Percentiles rank a stretch among this genome's conserved stretches.
Conservation (phyloP, 2,888 invertebrate species). For the Chydorus sphaericus region DNA sequence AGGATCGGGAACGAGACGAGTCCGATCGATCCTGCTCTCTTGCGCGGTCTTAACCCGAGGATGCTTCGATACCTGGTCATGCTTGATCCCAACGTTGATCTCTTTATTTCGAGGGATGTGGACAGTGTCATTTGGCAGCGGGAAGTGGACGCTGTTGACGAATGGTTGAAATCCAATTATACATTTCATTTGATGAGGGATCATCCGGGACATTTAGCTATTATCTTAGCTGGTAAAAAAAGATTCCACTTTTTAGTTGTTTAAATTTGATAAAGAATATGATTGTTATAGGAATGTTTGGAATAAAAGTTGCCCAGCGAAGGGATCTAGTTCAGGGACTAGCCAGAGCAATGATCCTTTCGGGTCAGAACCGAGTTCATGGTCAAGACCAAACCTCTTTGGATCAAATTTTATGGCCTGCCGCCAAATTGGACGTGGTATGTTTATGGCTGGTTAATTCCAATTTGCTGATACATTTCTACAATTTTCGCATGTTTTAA, state of each 20-base stretch:
- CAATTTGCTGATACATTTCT: background rate
- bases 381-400: background rate
- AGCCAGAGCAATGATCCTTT: background rate
- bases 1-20: background rate
- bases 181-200: conserved; percentile 21
- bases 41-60: background rate
- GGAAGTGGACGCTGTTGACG: conserved; percentile 19
- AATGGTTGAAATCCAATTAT: conserved; percentile 17
- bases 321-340: background rate
- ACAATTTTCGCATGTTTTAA: background rate
- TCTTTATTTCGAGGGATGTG: conserved; percentile 19
- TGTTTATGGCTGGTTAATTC: background rate
- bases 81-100: conserved; percentile 19
- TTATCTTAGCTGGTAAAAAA: background rate
- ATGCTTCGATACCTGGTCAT: conserved; percentile 19
- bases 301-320: background rate
- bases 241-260: background rate
- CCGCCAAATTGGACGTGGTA: background rate
- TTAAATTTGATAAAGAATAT: background rate
- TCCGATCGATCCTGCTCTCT: background rate
- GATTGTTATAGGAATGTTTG: conserved; percentile 1
- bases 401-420: conserved; percentile 1
- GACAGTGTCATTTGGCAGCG: conserved; percentile 17
- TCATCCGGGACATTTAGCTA: conserved; percentile 10
- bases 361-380: background rate